Evolutionary conservation across 2,888 invertebrate genomes (phyloP), one percentile per base, ranked within the genome.

Genomic region (Danaus chrysippus): DNA sequence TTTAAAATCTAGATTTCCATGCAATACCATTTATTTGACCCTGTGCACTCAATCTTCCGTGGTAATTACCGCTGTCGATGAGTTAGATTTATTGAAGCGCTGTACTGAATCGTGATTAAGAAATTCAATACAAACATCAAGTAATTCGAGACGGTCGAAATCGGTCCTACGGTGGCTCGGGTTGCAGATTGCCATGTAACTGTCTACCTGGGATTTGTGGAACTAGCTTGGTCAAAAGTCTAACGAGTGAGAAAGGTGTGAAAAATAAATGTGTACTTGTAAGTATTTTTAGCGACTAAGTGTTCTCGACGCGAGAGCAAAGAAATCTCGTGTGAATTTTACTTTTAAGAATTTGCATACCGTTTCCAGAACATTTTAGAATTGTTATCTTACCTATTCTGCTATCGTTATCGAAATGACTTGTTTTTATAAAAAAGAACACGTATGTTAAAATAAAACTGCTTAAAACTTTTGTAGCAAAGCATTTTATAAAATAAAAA

Each of bases 121-220:
- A 58, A 64, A 65, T 60, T 67, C 58, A 61, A 68, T 67, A 62
- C 56, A 56, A 55, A 53, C 54, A 62, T 54, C 57, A 55, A 54
- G 62, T 61, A 68, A 63, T 66, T 64, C 58, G 59, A 64, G 55
- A 63, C 64, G 59, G 60, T 56, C 56, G 42, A 43, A 56, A 49
- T 42, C 56, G 58, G 42, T n/a, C 56, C 59, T 57, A 58, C 69
- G 65, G 68, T 67, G 74, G 79, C 79, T 81, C 77, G 68, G 73
- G 78, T 81, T 80, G 74, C 81, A 70, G 78, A 75, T 76, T 77
- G 79, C 76, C 78, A 74, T 80, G 82, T 82, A 71, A 69, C 75
- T 74, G 80, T 79, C 79, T 71, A 66, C 70, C 23, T 63, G 64
- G 74, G 75, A 84, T 83, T 82, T 80, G 82, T 80, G 76, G 72